A percentile compares a stretch with the other conserved stretches of the same genome.
phyloP scores from a whole-genome alignment of 2,113 vertebrate species.

The Pseudorhombus dupliciocellatus region DNA sequence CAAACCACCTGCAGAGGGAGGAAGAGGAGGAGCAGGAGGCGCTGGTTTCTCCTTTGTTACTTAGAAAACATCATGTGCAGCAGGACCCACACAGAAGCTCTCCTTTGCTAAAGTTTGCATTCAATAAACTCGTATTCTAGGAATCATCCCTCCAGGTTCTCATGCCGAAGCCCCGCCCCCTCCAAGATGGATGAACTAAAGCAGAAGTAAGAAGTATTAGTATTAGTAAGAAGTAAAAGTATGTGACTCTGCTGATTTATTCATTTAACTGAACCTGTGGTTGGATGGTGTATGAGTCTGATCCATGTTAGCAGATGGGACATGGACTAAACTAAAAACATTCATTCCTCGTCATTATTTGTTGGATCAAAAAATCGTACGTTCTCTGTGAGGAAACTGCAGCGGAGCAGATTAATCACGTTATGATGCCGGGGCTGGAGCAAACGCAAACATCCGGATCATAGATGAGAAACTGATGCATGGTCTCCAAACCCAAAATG shows the following conservation, averaged over 20 bases:
- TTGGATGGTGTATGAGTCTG: too few species aligned
- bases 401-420: too few species aligned
- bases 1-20: not conserved
- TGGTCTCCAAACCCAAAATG: slow-evolving; percentile 1
- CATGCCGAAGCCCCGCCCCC: not conserved
- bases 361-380: too few species aligned
- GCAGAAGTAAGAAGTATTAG: too few species aligned
- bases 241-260: not conserved
- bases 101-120: not conserved
- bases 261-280: too few species aligned
- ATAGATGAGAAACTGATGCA: not conserved
- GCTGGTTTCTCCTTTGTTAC: slow-evolving; percentile 10
- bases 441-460: not conserved
- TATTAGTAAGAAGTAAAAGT: too few species aligned
- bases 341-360: too few species aligned
- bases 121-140: not conserved
- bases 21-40: not conserved
- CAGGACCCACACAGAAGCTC: not conserved
- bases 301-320: too few species aligned
- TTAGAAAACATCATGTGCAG: not conserved
- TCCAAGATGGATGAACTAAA: slow-evolving; percentile 25
- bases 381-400: too few species aligned
- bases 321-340: too few species aligned
- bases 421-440: too few species aligned
- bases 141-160: slow-evolving; percentile 3